These are phyloP conservation scores for Microcebus murinus DNA, from an alignment of 2,113 vertebrate species.

Conservation along the genomic window DNA sequence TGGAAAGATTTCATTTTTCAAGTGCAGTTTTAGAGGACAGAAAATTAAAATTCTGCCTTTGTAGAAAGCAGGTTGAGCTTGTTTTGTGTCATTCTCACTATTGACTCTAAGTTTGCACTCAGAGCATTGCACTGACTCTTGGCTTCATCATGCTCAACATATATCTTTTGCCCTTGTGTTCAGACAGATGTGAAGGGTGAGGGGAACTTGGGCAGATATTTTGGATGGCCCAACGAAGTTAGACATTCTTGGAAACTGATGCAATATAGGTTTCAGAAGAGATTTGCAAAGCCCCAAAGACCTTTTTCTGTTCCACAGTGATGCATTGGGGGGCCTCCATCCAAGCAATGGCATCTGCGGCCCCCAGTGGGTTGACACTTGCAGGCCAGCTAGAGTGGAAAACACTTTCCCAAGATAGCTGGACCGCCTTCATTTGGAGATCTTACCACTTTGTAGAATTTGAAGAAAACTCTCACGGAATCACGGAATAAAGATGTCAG, in stretches of 20 bases:
- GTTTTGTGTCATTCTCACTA: constrained; percentile 64
- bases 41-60: constrained; percentile 40
- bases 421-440: constrained; percentile 51
- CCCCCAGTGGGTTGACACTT: constrained; percentile 39
- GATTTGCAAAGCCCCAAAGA: constrained; percentile 44
- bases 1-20: constrained; percentile 76
- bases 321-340: background rate
- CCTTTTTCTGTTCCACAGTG: constrained; percentile 7
- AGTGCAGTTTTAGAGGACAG: constrained; percentile 63
- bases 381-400: constrained; percentile 28
- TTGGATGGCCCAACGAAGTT: constrained; percentile 68
- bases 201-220: constrained; percentile 67
- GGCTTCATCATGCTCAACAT: constrained; percentile 33
- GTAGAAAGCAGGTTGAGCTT: constrained; percentile 59
- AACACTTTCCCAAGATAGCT: background rate
- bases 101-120: constrained; percentile 55
- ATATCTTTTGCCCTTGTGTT: constrained; percentile 51
- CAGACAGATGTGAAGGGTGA: constrained; percentile 71
- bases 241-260: constrained; percentile 78
- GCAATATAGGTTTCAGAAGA: constrained; percentile 63
- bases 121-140: constrained; percentile 60
- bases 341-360: constrained; percentile 16
- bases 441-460: constrained; percentile 55
- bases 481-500: constrained; percentile 68
- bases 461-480: constrained; percentile 59